Base-by-base conservation (phyloP, 2,113 vertebrate species). In the Rostratula benghalensis region DNA sequence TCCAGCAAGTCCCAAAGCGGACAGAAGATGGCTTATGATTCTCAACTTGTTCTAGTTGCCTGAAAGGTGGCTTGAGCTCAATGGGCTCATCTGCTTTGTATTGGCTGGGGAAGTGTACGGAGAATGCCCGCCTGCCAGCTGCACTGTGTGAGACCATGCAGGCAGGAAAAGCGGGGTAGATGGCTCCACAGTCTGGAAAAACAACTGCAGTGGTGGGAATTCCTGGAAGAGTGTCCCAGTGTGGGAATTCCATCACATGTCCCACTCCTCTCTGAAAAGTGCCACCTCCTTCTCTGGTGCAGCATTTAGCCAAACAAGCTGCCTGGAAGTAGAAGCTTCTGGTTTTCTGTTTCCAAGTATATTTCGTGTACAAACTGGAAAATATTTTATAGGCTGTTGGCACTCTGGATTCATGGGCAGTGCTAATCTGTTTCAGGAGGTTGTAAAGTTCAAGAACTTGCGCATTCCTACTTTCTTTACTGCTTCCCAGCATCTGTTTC, bases 261-360 rank as follows among this genome's bases (percentile, higher is more conserved):
- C 75, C 28, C 7, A 21, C 24, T 73, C 11, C 50, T 37, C 24
- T 50, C 27, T 19, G 63, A 19, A 48, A 23, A 5, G 20, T 83
- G 24, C n/a, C 0, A 3, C 31, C 3, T 33, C 5, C 6, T 46
- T 4, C 37, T 85, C 25, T 43, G 39, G 28, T 3, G 3, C n/a
- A 45, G 19, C 0, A 0, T 83, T 90, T 39, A 37, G 68, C 31
- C 20, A 17, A 9, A 21, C 17, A 39, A 18, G 4, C 41, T 89
- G 20, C 46, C 39, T 81, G 22, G 35, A n/a, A 1, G 1, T 50
- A 65, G 68, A 50, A 70, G 28, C 11, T 86, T 67, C 67, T 88
- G 19, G 7, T 53, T 6, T 77, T 53, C 28, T 59, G 7, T n/a
- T 92, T 83, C n/a, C 37, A 70, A 74, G 31, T 63, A 3, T 45